Conservation (phyloP, 1,140 invertebrate genomes). For the Procambarus virginalis region DNA sequence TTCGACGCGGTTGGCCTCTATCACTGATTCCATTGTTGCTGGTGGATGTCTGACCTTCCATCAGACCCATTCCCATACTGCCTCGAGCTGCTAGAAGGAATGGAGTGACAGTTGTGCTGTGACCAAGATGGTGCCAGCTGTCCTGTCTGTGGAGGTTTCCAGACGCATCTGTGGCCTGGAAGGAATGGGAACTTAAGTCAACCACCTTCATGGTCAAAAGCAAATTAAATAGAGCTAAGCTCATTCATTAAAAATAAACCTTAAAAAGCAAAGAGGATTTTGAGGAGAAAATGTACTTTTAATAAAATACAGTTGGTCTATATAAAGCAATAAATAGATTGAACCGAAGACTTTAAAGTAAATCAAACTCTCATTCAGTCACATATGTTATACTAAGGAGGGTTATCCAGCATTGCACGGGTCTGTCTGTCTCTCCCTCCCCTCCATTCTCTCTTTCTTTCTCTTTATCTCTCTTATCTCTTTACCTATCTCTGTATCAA, state of each 20-base stretch:
- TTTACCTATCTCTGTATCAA: too few species aligned
- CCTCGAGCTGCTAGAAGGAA: conserved; percentile 28
- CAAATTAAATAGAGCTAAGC: not conserved
- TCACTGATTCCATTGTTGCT: conserved; percentile 36
- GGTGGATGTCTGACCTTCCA: conserved; percentile 12
- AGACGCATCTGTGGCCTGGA: conserved; percentile 49
- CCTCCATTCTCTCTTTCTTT: too few species aligned
- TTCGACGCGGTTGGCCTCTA: conserved; percentile 3
- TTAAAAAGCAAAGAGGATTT: not conserved
- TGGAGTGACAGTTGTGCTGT: not conserved
- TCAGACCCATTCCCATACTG: conserved; percentile 1
- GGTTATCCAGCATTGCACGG: too few species aligned
- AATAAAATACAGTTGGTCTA: not conserved
- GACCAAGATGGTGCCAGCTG: conserved; percentile 32
- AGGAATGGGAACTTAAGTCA: conserved; percentile 60
- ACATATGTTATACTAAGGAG: too few species aligned
- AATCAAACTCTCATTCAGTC: too few species aligned
- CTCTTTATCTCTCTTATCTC: too few species aligned
- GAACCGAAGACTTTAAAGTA: not conserved
- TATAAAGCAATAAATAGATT: not conserved
- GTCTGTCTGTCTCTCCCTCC: too few species aligned
- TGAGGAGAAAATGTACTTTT: not conserved
- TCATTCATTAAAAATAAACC: not conserved
- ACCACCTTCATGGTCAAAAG: conserved; percentile 19
- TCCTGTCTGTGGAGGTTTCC: conserved; percentile 31